Evolutionary conservation across 2,888 invertebrate genomes (phyloP).

Genomic region (Ectemnius continuus): DNA sequence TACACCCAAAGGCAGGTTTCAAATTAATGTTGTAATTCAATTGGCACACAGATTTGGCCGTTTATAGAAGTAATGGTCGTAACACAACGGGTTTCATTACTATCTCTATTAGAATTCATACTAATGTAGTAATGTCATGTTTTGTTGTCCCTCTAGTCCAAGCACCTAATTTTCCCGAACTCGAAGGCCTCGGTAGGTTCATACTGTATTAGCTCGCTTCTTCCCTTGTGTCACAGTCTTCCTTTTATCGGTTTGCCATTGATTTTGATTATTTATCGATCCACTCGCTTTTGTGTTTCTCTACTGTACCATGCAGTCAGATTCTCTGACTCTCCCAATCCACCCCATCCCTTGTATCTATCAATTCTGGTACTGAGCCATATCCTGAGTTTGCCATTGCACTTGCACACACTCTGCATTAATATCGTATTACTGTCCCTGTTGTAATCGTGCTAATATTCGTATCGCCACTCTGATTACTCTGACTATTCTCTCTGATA

Average conservation of each 20-base stretch:
- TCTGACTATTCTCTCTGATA: not conserved
- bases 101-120: conserved; percentile 61
- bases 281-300: not conserved
- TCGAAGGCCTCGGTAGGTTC: conserved; percentile 82
- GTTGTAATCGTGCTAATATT: conserved; percentile 1
- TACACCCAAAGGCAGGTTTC: not conserved
- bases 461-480: not conserved
- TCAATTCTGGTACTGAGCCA: not conserved
- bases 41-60: not conserved
- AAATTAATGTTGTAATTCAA: not conserved
- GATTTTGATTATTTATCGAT: conserved; percentile 23
- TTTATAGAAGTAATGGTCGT: conserved; percentile 1
- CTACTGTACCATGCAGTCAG: conserved; percentile 26
- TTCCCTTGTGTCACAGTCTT: conserved; percentile 53
- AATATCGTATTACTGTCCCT: conserved; percentile 8
- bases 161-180: conserved; percentile 83
- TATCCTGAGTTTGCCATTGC: conserved; percentile 25
- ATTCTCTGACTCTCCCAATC: conserved; percentile 7
- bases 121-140: conserved; percentile 76
- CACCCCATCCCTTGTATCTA: not conserved
- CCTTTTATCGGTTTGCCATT: conserved; percentile 31
- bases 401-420: conserved; percentile 29
- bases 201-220: conserved; percentile 76
- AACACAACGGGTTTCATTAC: conserved; percentile 55
- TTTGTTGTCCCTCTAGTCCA: conserved; percentile 80